Evolutionary conservation across 2,797 vertebrate species (phyloP), one percentile per base, ranked within the genome.

Genomic region (Odontamblyopus rebecca): DNA sequence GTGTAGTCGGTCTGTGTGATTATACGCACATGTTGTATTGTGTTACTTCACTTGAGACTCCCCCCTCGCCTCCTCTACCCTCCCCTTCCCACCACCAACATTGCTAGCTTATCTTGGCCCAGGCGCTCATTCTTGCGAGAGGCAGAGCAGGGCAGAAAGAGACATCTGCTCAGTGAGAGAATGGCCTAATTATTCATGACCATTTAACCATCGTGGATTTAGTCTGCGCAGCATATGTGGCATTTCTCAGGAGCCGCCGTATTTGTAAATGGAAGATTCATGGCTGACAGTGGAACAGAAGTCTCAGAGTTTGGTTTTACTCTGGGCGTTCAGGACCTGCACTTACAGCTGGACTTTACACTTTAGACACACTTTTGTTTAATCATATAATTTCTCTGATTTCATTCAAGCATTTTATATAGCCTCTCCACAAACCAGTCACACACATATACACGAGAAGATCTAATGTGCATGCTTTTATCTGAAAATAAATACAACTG

Each of bases 181-280:
- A 93, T 91, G 91, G 90, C 88, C 93, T 93, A 93, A 94, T 94
- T 94, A 95, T 95, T 95, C 92, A 95, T 94, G 90, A 94, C 83
- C 88, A 92, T 94, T 93, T 93, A 92, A 87, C 90, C 92, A 93
- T 94, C 92, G 89, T 92, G 91, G 87, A 89, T 90, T 92, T 83
- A 87, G 80, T 91, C 89, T 88, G 87, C 54, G 78, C 67, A 82
- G 84, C 90, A 93, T 93, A 91, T 94, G 92, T 90, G 89, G 86
- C 68, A 76, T 89, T 92, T 92, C 91, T 92, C 90, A 93, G 85
- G 88, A 87, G 82, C 84, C 81, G 84, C 83, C 86, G 82, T 85
- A 92, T 85, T 90, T 88, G 87, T 84, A 89, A 88, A 86, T 86
- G 77, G 73, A 76, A 74, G 65, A 83, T 88, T 86, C 72, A 81